Evolutionary conservation across 1,140 invertebrate species (phyloP), one percentile per base, ranked within the genome.

Genomic region (Carcinoscorpius rotundicauda): DNA sequence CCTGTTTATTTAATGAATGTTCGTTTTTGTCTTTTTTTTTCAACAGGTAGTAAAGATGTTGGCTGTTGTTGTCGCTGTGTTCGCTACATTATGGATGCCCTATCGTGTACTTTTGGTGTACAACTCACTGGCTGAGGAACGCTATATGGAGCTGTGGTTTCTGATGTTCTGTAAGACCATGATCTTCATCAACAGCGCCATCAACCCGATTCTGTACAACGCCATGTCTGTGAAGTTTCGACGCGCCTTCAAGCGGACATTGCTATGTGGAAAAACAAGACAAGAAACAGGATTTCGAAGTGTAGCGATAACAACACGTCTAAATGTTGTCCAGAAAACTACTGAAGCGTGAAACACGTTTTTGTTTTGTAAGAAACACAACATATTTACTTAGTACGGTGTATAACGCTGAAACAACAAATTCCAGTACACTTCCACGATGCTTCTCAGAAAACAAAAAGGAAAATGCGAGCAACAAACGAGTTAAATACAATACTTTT

Each of bases 31-130:
- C 2, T 70, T 63, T 61, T 68, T 72, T 53, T 29, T 52, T 65
- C 49, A 55, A 29, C 72, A 85, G 83, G 83, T 85, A 10, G 81
- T 85, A 49, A 83, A 84, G 69, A 85, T 85, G 84, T 73, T 85
- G 68, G 80, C 79, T 1, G 80, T 82, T 8, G 82, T 85, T 8
- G 83, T 85, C 6, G 76, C 75, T 3, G 78, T 85, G 5, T 85
- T 85, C 69, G 83, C 83, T 8, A 78, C 78, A 0, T 73, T 85
- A 29, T 85, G 84, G 84, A 72, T 85, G 56, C 84, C 84, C 0
- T 85, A 85, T 72, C 73, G 84, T 5, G 80, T 80, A 3, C 76
- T 83, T 74, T 75, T 85, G 1, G 83, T 85, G 4, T 85, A 85
- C 75, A 85, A 85, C 74, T 83, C 82, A 3, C 80, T 85, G 66